Evolutionary conservation across 2,888 invertebrate genomes (phyloP).

Genomic region (Pristionchus arcanus): DNA sequence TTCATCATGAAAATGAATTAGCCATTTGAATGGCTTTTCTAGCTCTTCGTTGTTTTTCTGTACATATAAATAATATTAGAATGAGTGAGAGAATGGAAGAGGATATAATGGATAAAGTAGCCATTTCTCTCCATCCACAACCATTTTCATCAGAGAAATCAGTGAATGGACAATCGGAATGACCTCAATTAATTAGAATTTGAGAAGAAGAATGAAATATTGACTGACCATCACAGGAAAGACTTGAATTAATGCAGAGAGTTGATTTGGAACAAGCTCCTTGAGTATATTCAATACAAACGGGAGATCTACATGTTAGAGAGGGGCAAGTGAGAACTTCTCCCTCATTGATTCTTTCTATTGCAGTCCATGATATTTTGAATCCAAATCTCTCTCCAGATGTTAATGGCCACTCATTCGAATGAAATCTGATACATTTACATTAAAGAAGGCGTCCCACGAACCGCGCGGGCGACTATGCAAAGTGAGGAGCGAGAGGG

Average conservation of each 20-base stretch:
- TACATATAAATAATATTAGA: conserved; percentile 24
- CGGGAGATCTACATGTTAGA: background rate
- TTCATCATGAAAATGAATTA: background rate
- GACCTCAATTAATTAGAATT: background rate
- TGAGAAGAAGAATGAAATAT: background rate
- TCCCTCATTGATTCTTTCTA: background rate
- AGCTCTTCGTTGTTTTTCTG: conserved; percentile 10
- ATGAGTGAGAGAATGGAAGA: conserved; percentile 33
- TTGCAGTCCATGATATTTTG: conserved; percentile 39
- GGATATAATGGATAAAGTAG: background rate
- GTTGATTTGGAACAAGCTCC: conserved; percentile 29
- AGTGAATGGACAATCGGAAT: conserved; percentile 40
- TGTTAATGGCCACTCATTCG: background rate
- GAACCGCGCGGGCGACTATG: too few species aligned
- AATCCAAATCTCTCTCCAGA: conserved; percentile 17
- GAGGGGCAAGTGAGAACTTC: conserved; percentile 16
- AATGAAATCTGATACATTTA: conserved; percentile 5
- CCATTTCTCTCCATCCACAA: conserved; percentile 44
- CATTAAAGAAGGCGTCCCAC: too few species aligned
- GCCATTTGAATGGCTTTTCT: conserved; percentile 3
- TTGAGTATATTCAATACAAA: conserved; percentile 19
- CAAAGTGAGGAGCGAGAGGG: too few species aligned
- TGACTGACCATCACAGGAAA: conserved; percentile 26
- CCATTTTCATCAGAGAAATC: conserved; percentile 45
- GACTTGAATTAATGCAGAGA: conserved; percentile 17